Evolutionary conservation across 2,888 invertebrate species (phyloP), one percentile per base, ranked within the genome.

Genomic region (Punctoribates punctum): DNA sequence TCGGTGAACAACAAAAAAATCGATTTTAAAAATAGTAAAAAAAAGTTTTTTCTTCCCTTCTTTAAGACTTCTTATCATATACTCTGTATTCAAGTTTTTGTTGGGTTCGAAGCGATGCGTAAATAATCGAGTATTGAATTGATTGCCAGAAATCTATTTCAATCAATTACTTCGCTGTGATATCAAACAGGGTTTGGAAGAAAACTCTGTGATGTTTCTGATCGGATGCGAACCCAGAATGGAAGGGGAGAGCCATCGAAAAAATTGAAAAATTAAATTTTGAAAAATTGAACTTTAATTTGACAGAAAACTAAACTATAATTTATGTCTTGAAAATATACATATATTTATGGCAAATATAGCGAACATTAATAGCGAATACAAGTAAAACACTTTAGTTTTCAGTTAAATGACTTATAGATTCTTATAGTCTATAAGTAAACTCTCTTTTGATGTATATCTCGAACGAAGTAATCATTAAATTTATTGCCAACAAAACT

Each of bases 211-310:
- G 8, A 15, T 25, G 60, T 60, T 13, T 60, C 13, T 60, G 25
- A 51, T 20, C n/a, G 20, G 20, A 51, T n/a, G n/a, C 20, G 11
- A 60, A 60, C 25, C 15, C n/a, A 48, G 48, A 17, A 6, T 60
- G 60, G 27, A 13, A 13, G 5, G 27, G 15, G 60, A 13, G 15
- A 25, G 34, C 34, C 34, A 34, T 34, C 34, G 27, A 13, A 27
- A 20, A 25, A 25, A 27, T 38, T 34, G 1, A 4, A 38, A 38
- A 67, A 20, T 67, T 38, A 67, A 17, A 67, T 38, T 67, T 67
- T 34, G 38, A 67, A 67, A 67, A 67, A 67, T 67, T 67, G 65
- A 67, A 67, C 9, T 38, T 67, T 67, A 67, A 67, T 67, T 67
- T 38, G 38, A 38, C 65, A 38, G 38, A 67, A n/a, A 38, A n/a